Percentiles rank a stretch among this genome's conserved stretches.
phyloP scores from a whole-genome alignment of 2,797 vertebrate genomes.

The Sorex maritimensis region DNA sequence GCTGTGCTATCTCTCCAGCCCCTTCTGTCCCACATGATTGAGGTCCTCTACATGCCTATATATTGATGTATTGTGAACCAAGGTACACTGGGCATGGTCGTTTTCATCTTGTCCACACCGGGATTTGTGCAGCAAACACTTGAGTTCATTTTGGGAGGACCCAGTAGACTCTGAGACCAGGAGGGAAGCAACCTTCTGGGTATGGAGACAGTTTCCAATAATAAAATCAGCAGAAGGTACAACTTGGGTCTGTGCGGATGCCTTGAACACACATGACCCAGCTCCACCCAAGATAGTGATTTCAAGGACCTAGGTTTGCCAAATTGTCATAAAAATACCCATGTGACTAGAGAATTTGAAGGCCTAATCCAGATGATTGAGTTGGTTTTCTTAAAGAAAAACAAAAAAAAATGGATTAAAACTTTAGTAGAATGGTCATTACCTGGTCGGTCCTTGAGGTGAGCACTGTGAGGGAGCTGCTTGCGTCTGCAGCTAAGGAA shows the following conservation, averaged over 20 bases:
- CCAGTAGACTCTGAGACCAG: neutral
- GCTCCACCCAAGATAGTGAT: neutral
- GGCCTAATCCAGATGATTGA: neutral
- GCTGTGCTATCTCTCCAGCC: no score
- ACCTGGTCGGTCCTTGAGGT: neutral
- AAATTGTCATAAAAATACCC: neutral
- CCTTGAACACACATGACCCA: neutral
- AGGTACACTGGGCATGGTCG: accelerated
- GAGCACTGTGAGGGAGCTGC: accelerated
- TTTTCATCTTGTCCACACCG: neutral
- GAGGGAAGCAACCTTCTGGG: neutral
- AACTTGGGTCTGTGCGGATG: neutral
- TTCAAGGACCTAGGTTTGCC: neutral
- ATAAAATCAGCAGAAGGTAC: no score
- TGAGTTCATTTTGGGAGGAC: neutral
- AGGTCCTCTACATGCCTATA: accelerated
- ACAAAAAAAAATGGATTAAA: neutral
- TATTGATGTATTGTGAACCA: neutral
- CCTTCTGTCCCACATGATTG: neutral
- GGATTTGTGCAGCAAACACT: neutral
- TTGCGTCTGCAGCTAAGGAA: neutral
- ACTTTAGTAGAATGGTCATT: neutral
- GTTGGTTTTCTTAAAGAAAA: neutral
- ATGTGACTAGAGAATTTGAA: constrained; percentile 9
- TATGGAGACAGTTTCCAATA: no score